Percentiles rank a stretch among this genome's conserved stretches.
Evolutionary conservation across 2,113 vertebrate species (phyloP).

Genomic region (Podilymbus podiceps): DNA sequence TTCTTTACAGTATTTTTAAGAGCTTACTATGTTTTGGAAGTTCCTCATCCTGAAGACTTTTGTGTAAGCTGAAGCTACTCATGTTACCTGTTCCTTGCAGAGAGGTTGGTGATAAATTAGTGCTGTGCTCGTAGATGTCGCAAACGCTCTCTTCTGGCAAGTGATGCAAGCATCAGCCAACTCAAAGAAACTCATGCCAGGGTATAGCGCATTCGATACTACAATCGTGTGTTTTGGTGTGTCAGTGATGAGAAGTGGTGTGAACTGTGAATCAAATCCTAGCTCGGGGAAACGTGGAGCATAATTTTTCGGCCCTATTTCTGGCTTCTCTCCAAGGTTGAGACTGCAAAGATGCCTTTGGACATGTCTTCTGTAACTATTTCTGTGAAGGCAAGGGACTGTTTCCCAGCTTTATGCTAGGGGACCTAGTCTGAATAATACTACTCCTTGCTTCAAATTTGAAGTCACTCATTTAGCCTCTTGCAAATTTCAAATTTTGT

Average conservation of each 20-base stretch:
- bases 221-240: not conserved
- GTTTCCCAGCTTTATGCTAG: not conserved
- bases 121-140: not conserved
- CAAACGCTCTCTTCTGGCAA: not conserved
- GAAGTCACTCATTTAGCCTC: not conserved
- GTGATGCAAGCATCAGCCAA: not conserved
- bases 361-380: not conserved
- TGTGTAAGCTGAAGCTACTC: not conserved
- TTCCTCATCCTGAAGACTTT: not conserved
- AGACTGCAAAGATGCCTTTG: not conserved
- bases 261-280: not conserved
- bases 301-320: not conserved
- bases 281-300: not conserved
- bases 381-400: not conserved
- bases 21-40: conserved; percentile 3
- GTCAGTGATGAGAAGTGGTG: not conserved
- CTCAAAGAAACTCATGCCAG: not conserved
- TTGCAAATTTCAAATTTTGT: not conserved
- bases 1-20: conserved; percentile 14
- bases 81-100: not conserved
- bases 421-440: not conserved
- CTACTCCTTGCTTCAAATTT: not conserved
- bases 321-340: not conserved
- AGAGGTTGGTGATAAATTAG: not conserved
- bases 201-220: not conserved